Base-by-base conservation (phyloP, 2,113 vertebrate genomes). In the Cyphotilapia sp. region DNA sequence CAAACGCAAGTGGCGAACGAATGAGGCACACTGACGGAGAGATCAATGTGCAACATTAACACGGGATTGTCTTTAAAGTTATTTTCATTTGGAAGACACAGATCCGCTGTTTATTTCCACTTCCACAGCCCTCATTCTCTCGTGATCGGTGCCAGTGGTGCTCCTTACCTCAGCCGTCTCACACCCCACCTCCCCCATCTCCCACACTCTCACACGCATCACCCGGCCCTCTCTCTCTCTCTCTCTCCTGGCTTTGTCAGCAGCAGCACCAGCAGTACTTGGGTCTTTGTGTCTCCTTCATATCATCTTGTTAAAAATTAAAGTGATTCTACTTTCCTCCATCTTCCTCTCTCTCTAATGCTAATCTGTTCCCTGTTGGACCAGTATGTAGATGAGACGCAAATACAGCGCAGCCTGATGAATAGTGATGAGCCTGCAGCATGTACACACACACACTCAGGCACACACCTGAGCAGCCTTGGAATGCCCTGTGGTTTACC, bases 41-140 rank as follows among this genome's bases (percentile, higher is more conserved):
- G 97, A 97, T 98, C 97, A 98, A 98, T 98, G 97, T 96, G 95
- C 95, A 95, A 97, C 97, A 97, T 97, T 96, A 97, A 97, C 97
- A 96, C 96, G 84, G 91, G 95, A 96, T 96, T 95, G 90, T 95
- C 94, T 96, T 97, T 97, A 96, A 97, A 96, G 95, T 96, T 96
- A 92, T 94, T 96, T 96, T 96, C 89, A 95, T 94, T 92, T 95
- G 88, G 74, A 92, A 93, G 94, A 93, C 94, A 94, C 81, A 89
- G 85, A 94, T 89, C 59, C 82, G 8, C 88, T 91, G 87, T 95
- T 93, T 94, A 93, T 89, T 87, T 91, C 85, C 89, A 87, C 86
- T 90, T 93, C 89, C 80, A 85, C 81, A 80, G 61, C 82, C 69
- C 87, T 92, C 85, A 69, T 83, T 87, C 63, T 85, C 69, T 42